Conservation (phyloP, 92 coral and sea anemone species). For the Pocillopora grandis region DNA sequence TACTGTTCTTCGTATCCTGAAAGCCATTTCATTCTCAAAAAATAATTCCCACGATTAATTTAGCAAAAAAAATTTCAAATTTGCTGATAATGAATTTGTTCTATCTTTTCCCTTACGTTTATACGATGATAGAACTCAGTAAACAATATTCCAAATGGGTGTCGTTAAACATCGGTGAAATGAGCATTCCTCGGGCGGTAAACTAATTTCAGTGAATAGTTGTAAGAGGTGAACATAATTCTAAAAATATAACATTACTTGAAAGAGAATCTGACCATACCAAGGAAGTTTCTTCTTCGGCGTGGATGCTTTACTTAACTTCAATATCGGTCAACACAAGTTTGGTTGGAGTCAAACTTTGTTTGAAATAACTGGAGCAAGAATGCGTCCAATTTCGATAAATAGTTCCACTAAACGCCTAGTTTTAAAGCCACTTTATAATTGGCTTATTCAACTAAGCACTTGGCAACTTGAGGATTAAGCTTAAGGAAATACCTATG, state of each 20-base stretch:
- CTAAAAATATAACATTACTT: background rate
- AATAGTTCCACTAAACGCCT: background rate
- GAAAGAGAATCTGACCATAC: background rate
- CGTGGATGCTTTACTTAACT: background rate
- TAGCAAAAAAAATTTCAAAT: no score
- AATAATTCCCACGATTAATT: no score
- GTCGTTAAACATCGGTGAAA: background rate
- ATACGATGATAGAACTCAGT: no score
- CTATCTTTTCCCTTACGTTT: no score
- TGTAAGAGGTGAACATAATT: background rate
- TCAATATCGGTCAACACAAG: background rate
- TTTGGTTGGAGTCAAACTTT: background rate
- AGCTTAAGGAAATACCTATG: background rate
- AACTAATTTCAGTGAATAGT: slow-evolving; percentile 1
- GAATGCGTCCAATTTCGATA: background rate
- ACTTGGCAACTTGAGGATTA: background rate
- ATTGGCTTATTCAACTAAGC: slow-evolving; percentile 15
- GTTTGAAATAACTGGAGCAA: background rate
- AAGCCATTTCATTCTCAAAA: no score
- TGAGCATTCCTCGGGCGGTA: background rate
- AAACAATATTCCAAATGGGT: background rate
- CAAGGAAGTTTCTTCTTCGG: background rate
- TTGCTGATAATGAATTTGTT: no score
- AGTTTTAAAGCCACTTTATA: background rate
- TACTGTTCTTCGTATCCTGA: background rate